phyloP scores from a whole-genome alignment of 92 coral and sea anemone genomes.

The Phenganax stokvisi region DNA sequence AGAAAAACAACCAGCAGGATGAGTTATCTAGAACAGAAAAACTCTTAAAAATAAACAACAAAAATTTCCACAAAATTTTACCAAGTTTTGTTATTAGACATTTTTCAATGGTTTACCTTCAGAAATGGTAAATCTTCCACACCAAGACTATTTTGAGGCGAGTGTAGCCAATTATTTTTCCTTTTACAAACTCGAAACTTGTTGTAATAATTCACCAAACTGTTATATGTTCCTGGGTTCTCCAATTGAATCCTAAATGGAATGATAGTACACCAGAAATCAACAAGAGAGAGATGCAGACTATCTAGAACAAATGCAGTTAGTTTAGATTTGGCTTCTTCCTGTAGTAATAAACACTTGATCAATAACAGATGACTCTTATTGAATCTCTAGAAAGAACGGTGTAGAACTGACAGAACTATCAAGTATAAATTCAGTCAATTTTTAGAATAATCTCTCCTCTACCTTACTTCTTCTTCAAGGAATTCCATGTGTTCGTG shows the following conservation, averaged over 20 bases:
- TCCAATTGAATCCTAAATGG: constrained; percentile 68
- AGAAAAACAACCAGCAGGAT: constrained; percentile 98
- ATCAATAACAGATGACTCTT: too few species aligned
- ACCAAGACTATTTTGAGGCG: constrained; percentile 75
- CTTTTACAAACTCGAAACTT: constrained; percentile 74
- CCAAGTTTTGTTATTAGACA: neutral
- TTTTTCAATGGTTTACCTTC: constrained; percentile 51
- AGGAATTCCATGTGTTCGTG: constrained; percentile 95
- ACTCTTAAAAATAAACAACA: neutral
- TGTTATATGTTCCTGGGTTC: constrained; percentile 79
- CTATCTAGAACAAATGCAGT: neutral
- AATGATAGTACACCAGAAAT: neutral
- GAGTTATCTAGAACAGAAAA: constrained; percentile 63
- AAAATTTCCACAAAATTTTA: neutral
- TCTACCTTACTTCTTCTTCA: constrained; percentile 91
- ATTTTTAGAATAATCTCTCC: neutral
- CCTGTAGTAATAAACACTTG: too few species aligned
- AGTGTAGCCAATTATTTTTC: constrained; percentile 77
- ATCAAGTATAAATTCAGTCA: too few species aligned
- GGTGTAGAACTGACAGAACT: neutral
- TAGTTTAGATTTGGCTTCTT: too few species aligned
- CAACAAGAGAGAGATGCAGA: neutral
- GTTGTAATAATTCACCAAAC: constrained; percentile 69
- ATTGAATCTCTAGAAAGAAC: too few species aligned
- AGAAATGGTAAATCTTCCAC: constrained; percentile 89